Evolutionary conservation across 2,888 invertebrate species (phyloP), one percentile per base, ranked within the genome.

Genomic region (Caenorhabditis sp.): DNA sequence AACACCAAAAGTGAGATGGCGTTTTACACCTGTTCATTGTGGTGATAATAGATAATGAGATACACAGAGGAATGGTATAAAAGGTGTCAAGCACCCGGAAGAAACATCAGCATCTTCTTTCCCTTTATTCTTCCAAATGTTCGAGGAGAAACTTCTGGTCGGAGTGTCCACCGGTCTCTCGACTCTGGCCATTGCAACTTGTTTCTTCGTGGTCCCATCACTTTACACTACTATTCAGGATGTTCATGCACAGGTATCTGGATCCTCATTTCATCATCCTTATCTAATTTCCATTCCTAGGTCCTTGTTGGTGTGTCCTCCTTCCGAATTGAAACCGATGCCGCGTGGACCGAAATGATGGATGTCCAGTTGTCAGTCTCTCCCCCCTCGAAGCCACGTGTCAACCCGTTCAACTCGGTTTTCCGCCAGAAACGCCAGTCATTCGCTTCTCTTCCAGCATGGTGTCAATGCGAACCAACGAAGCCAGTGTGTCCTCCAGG

Each of bases 331-430:
- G 89, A 89, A 72, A 89, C 89, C 8, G 89, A 89, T 74, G 58
- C 85, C 35, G 89, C 89, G n/a, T 89, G 89, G 89, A 82, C 82
- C 24, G 84, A 89, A 60, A 81, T 90, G 76, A 89, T 90, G 87
- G 88, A 89, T 65, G 77, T 90, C 32, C 90, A 90, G 69, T 74
- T 90, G 72, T 69, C 84, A 22, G 87, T 90, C n/a, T 80, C 87
- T 0, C 89, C 90, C 4, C 90, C 90, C 5, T 79, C 86, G 32
- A 72, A 83, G 74, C 89, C 90, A 50, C 77, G 69, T 69, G 40
- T 35, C 13, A 82, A 84, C 60, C 85, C 85, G 24, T 85, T 85
- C 81, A 74, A 85, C 72, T 86, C 86, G 32, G 87, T 90, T 69
- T 89, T 90, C 86, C 88, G 89, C 64, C 81, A 83, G 61, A 89